Base-by-base conservation (phyloP, 2,888 invertebrate species). In the Mythimna impura region DNA sequence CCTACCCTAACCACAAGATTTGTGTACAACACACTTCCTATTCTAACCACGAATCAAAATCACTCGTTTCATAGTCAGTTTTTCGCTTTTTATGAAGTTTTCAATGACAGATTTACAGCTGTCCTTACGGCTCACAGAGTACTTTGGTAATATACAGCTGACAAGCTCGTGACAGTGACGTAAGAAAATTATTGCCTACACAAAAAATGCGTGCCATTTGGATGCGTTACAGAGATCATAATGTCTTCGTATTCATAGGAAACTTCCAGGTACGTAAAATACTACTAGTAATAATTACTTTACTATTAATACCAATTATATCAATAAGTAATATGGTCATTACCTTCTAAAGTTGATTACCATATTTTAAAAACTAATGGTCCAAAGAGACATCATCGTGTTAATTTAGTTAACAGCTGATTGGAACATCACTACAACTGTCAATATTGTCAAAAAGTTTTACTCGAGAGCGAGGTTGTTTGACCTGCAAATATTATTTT, bases 371-470 rank as follows among this genome's bases (percentile, higher is more conserved):
- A 14, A 14, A 25, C 52, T 14, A n/a, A 30, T 30, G 3, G 5
- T 2, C 0, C 9, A 4, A 58, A 1, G 2, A 43, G 61, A 47
- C 17, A n/a, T 63, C 25, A 62, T 40, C 10, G 22, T 22, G 20
- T 43, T 7, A 47, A 34, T 47, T 70, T 50, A 52, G 40, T 8
- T 7, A 66, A n/a, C 73, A 74, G 72, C 76, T 77, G 65, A 50
- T 63, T 40, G 43, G 17, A 52, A 58, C 69, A 65, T 71, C 67
- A 57, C 71, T 67, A 58, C 10, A 36, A 47, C n/a, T 75, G 80
- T 80, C 78, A 82, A 72, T 65, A 25, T 78, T 84, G 84, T 82
- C 84, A 82, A 78, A 84, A 84, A 84, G 84, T 84, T 84, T 71
- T 43, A 50, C 40, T 7, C 9, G 17, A 58, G 57, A 71, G 60